Evolutionary conservation across 2,888 invertebrate species (phyloP).

Genomic region (Sminthurinus aureus): DNA sequence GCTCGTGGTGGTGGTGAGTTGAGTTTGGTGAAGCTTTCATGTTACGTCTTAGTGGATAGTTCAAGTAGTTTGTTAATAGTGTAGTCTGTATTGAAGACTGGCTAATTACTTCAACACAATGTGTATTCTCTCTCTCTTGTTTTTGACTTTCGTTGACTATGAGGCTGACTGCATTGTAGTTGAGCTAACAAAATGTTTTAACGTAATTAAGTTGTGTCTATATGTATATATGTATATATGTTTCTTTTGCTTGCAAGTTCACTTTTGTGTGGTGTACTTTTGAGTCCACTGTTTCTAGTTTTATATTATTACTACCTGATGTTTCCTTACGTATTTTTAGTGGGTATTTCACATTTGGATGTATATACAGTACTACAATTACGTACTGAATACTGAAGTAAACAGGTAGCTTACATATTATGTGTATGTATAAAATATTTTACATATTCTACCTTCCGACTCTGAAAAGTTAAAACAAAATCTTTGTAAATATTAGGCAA

Average conservation of each 20-base stretch:
- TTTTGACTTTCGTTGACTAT: too few relatives aligned
- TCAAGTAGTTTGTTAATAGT: conserved; percentile 8
- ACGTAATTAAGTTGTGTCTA: neutral
- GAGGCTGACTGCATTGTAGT: neutral
- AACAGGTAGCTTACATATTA: neutral
- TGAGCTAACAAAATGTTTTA: conserved; percentile 3
- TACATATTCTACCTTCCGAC: too few relatives aligned
- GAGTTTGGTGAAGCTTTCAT: too few relatives aligned
- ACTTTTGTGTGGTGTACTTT: neutral
- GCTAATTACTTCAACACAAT: neutral
- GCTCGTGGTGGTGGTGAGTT: too few relatives aligned
- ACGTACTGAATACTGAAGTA: neutral
- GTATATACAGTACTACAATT: neutral
- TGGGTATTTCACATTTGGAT: neutral
- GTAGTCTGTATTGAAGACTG: neutral
- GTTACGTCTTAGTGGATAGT: conserved; percentile 1
- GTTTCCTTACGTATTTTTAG: neutral
- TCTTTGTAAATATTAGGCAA: too few relatives aligned
- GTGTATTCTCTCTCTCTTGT: too few relatives aligned
- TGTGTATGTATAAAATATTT: neutral
- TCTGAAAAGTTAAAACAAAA: too few relatives aligned
- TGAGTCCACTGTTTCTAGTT: too few relatives aligned
- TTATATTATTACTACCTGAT: too few relatives aligned
- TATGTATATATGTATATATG: neutral
- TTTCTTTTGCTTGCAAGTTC: neutral